Evolutionary conservation across 1,140 invertebrate genomes (phyloP), one percentile per base, ranked within the genome.

Genomic region (Pseudomyrmex cubaensis): DNA sequence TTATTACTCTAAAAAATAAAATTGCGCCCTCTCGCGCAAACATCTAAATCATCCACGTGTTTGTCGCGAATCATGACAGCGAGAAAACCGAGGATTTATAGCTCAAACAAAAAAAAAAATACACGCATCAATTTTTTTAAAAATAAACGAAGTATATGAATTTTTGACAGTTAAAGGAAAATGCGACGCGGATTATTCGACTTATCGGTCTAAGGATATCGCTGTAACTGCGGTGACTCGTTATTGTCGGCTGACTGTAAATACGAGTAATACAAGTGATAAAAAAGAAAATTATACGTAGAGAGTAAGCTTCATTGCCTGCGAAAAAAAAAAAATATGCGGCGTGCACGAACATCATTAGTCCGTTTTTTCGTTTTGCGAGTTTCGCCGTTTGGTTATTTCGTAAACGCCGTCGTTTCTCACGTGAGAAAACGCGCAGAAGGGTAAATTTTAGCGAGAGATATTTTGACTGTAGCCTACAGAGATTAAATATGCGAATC

Each of bases 381-480:
- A 13, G 69, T 57, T 59, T 9, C 44, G 44, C 64, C 9, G 46
- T 78, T 80, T 10, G 20, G 20, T 80, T 80, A 20, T 48, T 70
- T 78, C 50, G 50, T 69, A 69, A 35, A 35, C 54, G 54, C 44
- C 76, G 15, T 72, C 66, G 54, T 80, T 72, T 48, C 66, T n/a
- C 54, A 25, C 76, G 46, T 52, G 54, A 44, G 35, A n/a, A 50
- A 80, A 17, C 66, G 13, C 56, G 35, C 75, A 85, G 74, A 90
- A 88, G 87, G 87, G 87, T 89, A 92, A 91, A 92, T 78, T 70
- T 82, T 88, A 91, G 86, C 73, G 75, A 88, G 87, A 80, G 89
- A 91, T 93, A 93, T 93, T 93, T 93, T 93, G 87, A 92, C 83
- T 84, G 87, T 91, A 93, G 92, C 64, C 85, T 87, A 89, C 90